phyloP scores from a whole-genome alignment of 92 coral and sea anemone genomes.

The Porites cylindrica region DNA sequence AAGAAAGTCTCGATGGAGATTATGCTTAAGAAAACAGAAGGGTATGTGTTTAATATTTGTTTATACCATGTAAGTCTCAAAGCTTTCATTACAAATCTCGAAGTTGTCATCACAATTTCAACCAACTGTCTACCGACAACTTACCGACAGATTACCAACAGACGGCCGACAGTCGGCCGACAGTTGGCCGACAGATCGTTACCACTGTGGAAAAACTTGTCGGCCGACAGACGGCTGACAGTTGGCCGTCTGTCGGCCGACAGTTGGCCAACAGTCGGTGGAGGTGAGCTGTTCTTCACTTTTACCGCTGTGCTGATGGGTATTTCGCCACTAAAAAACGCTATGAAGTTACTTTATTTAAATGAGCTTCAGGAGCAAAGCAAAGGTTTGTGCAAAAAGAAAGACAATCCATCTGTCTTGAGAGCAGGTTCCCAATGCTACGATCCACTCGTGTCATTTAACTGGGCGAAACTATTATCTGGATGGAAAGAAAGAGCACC shows the following conservation, averaged over 20 bases:
- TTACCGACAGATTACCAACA: too few relatives aligned
- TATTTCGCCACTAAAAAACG: constrained; percentile 23
- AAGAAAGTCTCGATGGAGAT: neutral
- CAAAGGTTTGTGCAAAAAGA: constrained; percentile 21
- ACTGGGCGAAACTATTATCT: constrained; percentile 8
- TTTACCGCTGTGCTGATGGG: neutral
- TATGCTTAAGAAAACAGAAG: neutral
- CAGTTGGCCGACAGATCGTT: too few relatives aligned
- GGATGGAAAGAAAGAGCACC: constrained; percentile 29
- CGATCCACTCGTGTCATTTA: constrained; percentile 24
- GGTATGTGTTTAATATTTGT: neutral
- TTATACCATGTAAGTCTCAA: too few relatives aligned
- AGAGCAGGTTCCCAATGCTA: constrained; percentile 35
- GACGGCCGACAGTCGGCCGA: too few relatives aligned
- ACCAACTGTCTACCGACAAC: too few relatives aligned
- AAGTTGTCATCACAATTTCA: too few relatives aligned
- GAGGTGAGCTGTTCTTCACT: too few relatives aligned
- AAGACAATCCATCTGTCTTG: constrained; percentile 45
- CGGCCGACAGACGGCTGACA: too few relatives aligned
- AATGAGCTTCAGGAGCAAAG: constrained; percentile 36
- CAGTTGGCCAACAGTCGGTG: too few relatives aligned
- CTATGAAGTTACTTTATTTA: constrained; percentile 24
- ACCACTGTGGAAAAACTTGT: too few relatives aligned
- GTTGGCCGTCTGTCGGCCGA: too few relatives aligned
- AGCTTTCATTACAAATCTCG: too few relatives aligned